A percentile compares a stretch with the other conserved stretches of the same genome.
Evolutionary conservation across 2,888 invertebrate species (phyloP).

Genomic region (Pantelozetes paolii): DNA sequence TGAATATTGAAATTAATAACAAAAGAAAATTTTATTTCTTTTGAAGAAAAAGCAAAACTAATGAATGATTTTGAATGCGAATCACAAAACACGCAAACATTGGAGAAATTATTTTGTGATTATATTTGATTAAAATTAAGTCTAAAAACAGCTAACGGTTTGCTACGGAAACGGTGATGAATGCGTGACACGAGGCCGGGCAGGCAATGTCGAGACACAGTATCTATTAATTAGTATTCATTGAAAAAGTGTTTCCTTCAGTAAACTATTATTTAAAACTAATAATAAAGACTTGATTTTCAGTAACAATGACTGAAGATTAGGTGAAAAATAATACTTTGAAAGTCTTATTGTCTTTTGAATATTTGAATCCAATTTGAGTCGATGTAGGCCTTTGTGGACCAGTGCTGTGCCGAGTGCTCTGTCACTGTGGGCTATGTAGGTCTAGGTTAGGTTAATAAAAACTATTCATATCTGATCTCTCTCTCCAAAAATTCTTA

Average conservation of each 20-base stretch:
- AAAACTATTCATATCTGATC: conserved; percentile 19
- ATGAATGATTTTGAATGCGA: conserved; percentile 4
- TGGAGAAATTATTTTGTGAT: not conserved
- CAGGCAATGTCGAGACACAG: conserved; percentile 11
- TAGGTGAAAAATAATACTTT: not conserved
- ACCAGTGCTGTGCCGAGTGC: not conserved
- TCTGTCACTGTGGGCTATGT: not conserved
- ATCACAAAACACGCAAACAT: conserved; percentile 19
- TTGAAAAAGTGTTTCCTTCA: conserved; percentile 27
- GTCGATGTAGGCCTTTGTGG: conserved; percentile 14
- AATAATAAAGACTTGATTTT: conserved; percentile 2
- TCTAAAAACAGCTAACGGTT: not conserved
- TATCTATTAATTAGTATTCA: conserved; percentile 10
- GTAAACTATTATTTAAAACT: not conserved
- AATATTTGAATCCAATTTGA: not conserved
- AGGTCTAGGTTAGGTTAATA: conserved; percentile 29
- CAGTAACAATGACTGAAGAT: not conserved
- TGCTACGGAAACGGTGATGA: conserved; percentile 20
- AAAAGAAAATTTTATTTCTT: not conserved
- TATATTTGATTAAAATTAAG: not conserved
- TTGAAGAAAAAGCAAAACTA: not conserved
- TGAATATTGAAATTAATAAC: not conserved
- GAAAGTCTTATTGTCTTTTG: not conserved
- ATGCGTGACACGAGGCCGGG: conserved; percentile 35
- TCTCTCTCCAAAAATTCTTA: not conserved